Conservation (phyloP, 2,113 vertebrate genomes). For the Campylomormyrus tamandua region DNA sequence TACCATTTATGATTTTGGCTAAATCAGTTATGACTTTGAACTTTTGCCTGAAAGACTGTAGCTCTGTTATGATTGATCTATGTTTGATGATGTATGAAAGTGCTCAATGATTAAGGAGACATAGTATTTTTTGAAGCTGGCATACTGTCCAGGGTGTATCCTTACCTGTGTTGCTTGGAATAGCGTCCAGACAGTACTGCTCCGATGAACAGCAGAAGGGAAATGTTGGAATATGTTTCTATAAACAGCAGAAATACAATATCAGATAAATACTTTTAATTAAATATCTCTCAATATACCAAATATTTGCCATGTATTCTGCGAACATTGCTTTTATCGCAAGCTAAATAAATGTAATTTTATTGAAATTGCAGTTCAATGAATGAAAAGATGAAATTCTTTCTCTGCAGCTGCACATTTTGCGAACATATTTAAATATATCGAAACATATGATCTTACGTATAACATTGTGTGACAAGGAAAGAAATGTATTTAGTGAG, state of each 20-base stretch:
- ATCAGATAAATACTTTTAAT: neutral
- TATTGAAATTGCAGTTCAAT: neutral
- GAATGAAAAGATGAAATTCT: no score
- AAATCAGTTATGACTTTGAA: neutral
- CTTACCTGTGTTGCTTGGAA: neutral
- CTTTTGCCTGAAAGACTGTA: neutral
- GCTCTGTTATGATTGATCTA: neutral
- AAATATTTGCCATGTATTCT: neutral
- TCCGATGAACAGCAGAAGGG: neutral
- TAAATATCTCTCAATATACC: neutral
- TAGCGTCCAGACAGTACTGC: neutral
- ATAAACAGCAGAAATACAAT: neutral
- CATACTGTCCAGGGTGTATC: neutral
- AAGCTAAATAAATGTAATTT: neutral
- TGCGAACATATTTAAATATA: neutral
- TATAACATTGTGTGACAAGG: neutral
- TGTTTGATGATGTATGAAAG: neutral
- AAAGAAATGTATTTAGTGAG: neutral
- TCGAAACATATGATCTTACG: neutral
- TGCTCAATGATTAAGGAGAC: neutral
- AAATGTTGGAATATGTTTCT: neutral
- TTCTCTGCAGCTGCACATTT: neutral
- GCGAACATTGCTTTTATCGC: neutral
- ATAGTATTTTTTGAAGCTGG: neutral
- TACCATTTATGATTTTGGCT: neutral